A percentile compares a stretch with the other conserved stretches of the same genome.
Evolutionary conservation across 2,113 vertebrate species (phyloP).

Genomic region (Cavia aperea): DNA sequence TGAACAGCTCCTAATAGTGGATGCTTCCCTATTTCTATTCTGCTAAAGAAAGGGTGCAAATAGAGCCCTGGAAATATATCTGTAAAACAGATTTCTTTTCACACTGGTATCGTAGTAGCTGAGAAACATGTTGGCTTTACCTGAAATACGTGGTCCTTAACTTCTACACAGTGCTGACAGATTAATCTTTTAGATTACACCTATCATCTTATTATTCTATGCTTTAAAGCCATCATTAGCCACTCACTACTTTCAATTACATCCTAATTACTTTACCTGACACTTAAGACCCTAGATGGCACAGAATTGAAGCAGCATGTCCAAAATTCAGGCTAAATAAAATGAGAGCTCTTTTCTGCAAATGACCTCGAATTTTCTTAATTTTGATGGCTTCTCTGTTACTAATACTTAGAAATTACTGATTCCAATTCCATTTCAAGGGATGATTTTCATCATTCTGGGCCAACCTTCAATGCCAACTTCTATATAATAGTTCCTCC

Average conservation of each 20-base stretch:
- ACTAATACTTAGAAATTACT: constrained; percentile 2
- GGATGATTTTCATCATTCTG: constrained; percentile 5
- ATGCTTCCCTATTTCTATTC: background rate
- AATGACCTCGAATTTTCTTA: constrained; percentile 35
- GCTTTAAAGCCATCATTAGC: constrained; percentile 66
- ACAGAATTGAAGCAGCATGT: constrained; percentile 49
- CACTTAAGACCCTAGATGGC: constrained; percentile 56
- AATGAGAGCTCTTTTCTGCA: constrained; percentile 27
- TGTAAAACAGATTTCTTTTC: constrained; percentile 12
- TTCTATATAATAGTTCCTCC: background rate
- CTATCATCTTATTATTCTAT: constrained; percentile 63
- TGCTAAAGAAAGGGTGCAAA: too few species aligned
- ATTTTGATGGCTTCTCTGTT: background rate
- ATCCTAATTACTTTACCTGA: constrained; percentile 65
- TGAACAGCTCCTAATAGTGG: background rate
- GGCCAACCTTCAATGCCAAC: background rate
- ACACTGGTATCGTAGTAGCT: background rate
- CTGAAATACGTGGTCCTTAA: constrained; percentile 22
- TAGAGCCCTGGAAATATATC: background rate
- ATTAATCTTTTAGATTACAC: constrained; percentile 58
- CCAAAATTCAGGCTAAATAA: constrained; percentile 50
- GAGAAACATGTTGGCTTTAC: constrained; percentile 9
- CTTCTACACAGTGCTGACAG: constrained; percentile 31
- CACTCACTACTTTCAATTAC: constrained; percentile 65
- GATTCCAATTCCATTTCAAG: background rate